Percentiles rank a stretch among this genome's conserved stretches.
Conservation (phyloP, 1,140 invertebrate genomes). For the Penaeus vannamei region DNA sequence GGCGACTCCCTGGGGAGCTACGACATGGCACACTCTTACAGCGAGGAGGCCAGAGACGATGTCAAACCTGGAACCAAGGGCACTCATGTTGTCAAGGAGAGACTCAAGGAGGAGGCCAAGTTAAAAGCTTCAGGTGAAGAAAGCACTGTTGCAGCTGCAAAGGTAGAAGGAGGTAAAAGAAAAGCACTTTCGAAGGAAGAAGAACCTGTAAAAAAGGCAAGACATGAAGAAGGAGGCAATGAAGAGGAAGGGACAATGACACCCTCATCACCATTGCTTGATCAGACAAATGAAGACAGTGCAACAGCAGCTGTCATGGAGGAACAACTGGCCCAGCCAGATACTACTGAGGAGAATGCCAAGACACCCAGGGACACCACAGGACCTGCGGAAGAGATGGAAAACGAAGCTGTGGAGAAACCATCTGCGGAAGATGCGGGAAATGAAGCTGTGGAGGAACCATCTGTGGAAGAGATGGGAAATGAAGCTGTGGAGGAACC, state of each 20-base stretch:
- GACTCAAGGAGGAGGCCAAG: conserved; percentile 7
- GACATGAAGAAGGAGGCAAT: background rate
- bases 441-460: no score
- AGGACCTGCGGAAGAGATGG: no score
- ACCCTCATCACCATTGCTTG: background rate
- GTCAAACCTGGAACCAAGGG: conserved; percentile 2
- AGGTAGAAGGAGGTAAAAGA: background rate
- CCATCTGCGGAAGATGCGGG: no score
- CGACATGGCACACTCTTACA: conserved; percentile 4
- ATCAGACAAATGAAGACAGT: no score
- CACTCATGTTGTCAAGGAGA: conserved; percentile 34
- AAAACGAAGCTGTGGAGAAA: no score
- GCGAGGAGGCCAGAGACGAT: background rate
- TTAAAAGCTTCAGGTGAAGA: background rate
- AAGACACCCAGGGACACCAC: no score
- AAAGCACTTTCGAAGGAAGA: conserved; percentile 13
- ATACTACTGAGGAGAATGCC: no score
- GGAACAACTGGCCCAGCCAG: no score
- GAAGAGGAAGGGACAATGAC: background rate
- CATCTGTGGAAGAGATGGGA: background rate
- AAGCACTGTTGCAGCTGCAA: background rate
- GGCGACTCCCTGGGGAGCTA: background rate
- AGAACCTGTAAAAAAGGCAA: conserved; percentile 24
- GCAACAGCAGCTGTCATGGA: no score
- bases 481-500: background rate